Conservation (phyloP, 2,797 vertebrate genomes). For the Natrix natrix region DNA sequence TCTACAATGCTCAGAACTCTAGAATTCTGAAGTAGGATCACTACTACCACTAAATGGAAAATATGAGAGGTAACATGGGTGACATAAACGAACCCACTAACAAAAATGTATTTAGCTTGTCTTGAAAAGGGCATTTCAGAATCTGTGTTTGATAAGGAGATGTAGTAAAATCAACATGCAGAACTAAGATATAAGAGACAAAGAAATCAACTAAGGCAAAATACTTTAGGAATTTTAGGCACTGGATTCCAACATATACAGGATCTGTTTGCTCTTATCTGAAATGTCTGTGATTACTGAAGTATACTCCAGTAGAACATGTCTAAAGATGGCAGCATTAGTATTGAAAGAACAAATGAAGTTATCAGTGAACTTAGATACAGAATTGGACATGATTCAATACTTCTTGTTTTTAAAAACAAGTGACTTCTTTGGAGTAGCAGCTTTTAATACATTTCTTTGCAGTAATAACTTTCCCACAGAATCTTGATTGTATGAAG, state of each 20-base stretch:
- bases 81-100: not conserved
- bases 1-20: not conserved
- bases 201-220: not conserved
- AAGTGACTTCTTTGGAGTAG: not conserved
- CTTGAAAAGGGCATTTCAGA: conserved; percentile 13
- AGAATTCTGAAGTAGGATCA: not conserved
- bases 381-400: not conserved
- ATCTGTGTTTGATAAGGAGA: not conserved
- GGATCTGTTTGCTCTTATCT: not conserved
- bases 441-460: not conserved
- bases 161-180: not conserved
- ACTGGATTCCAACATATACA: not conserved
- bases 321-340: not conserved
- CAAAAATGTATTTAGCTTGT: conserved; percentile 19
- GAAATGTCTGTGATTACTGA: not conserved
- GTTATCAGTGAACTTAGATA: not conserved
- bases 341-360: not conserved
- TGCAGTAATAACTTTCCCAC: not conserved
- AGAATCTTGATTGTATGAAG: not conserved
- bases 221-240: not conserved
- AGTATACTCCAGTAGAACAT: not conserved
- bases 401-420: not conserved
- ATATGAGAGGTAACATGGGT: not conserved
- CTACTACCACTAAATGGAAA: not conserved
- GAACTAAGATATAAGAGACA: not conserved